phyloP scores from a whole-genome alignment of 2,113 vertebrate genomes.

The Protobothrops flavoviridis region DNA sequence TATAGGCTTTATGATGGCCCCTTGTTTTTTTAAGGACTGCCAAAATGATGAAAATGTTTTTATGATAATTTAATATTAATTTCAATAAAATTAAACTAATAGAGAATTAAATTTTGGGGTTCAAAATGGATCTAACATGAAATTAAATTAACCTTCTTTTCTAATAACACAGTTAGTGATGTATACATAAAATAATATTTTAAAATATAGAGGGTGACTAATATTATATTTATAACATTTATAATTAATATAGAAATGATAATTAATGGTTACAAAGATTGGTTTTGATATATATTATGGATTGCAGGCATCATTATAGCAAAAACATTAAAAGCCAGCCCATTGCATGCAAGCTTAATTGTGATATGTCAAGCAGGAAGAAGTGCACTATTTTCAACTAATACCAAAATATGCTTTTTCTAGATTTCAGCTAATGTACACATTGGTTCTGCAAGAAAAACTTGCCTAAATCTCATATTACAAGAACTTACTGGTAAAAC shows the following conservation, averaged over 20 bases:
- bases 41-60: not conserved
- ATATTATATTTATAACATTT: not conserved
- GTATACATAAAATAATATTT: constrained; percentile 1
- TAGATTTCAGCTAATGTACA: not conserved
- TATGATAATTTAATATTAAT: not conserved
- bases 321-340: not conserved
- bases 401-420: not conserved
- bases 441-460: not conserved
- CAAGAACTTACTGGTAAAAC: not conserved
- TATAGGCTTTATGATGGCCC: not conserved
- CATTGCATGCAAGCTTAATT: not conserved
- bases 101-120: not conserved
- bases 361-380: not conserved
- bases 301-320: not conserved
- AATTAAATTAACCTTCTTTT: not conserved
- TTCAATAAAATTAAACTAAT: constrained; percentile 18
- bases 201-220: not conserved
- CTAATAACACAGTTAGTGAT: constrained; percentile 4
- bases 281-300: not conserved
- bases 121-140: not conserved
- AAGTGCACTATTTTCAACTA: not conserved
- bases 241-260: not conserved
- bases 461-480: not conserved
- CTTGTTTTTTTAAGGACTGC: not conserved
- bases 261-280: constrained; percentile 1